phyloP scores from a whole-genome alignment of 2,113 vertebrate species.

The Nerophis lumbriciformis region DNA sequence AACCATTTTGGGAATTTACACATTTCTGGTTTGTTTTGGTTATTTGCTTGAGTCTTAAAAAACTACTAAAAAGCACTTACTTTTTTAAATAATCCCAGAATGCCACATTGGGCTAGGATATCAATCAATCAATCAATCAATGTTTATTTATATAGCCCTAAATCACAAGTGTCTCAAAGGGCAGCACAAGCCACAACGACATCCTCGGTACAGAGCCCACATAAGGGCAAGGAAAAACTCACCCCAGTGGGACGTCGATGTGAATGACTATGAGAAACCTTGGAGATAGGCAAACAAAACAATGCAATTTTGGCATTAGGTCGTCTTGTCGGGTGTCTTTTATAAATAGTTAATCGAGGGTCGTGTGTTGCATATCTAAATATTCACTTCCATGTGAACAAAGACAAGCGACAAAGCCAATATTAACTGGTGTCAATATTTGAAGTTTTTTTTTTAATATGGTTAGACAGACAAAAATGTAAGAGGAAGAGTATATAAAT shows the following conservation, averaged over 20 bases:
- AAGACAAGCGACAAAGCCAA: background rate
- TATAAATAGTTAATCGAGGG: background rate
- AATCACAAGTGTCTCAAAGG: too few relatives aligned
- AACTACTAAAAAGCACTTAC: too few relatives aligned
- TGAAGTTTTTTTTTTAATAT: background rate
- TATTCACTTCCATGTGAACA: background rate
- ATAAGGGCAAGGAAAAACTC: too few relatives aligned
- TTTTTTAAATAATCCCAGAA: background rate
- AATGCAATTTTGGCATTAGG: background rate
- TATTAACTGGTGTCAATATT: background rate
- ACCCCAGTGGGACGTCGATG: too few relatives aligned
- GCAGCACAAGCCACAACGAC: too few relatives aligned
- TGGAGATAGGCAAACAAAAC: background rate
- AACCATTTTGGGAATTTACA: background rate
- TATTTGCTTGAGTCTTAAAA: constrained; percentile 8
- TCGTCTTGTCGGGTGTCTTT: background rate
- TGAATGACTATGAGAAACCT: too few relatives aligned
- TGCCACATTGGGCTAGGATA: background rate
- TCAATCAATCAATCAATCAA: too few relatives aligned
- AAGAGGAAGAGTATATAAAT: background rate
- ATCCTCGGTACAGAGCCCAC: too few relatives aligned
- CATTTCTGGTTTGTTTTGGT: constrained; percentile 17
- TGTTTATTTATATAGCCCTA: too few relatives aligned
- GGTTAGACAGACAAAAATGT: background rate
- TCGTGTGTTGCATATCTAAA: background rate